These are phyloP conservation scores for Dolichallabes microphthalmus DNA, from an alignment of 2,113 vertebrate genomes.

Conservation along the genomic window DNA sequence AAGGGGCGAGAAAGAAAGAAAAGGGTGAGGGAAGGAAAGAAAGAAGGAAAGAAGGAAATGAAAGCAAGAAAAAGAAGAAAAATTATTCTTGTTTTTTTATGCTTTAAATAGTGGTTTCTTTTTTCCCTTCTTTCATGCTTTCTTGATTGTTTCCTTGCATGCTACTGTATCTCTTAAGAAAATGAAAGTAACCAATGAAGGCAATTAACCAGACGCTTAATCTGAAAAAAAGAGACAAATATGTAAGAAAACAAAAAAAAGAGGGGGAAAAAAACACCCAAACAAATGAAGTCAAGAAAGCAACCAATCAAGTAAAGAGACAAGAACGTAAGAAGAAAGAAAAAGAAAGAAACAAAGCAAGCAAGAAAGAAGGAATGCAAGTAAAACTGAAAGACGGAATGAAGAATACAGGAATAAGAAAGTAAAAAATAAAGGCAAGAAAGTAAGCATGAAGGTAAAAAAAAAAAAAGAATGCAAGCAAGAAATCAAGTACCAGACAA, in stretches of 20 bases:
- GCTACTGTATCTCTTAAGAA: too few species aligned
- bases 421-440: background rate
- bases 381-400: background rate
- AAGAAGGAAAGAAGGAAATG: background rate
- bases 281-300: background rate
- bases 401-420: background rate
- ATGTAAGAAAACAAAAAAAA: background rate
- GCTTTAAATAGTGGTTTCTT: too few species aligned
- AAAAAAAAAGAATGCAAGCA: background rate
- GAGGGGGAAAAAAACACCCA: background rate
- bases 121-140: too few species aligned
- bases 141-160: too few species aligned
- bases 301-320: background rate
- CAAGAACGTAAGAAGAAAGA: too few species aligned
- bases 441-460: background rate
- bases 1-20: too few species aligned
- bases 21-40: too few species aligned
- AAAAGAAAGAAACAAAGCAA: background rate
- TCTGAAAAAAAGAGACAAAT: too few species aligned
- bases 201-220: too few species aligned
- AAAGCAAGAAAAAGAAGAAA: background rate
- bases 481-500: background rate
- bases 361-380: background rate
- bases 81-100: too few species aligned
- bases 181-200: too few species aligned